Conservation (phyloP, 2,888 invertebrate species). For the Orthonevra nobilis region DNA sequence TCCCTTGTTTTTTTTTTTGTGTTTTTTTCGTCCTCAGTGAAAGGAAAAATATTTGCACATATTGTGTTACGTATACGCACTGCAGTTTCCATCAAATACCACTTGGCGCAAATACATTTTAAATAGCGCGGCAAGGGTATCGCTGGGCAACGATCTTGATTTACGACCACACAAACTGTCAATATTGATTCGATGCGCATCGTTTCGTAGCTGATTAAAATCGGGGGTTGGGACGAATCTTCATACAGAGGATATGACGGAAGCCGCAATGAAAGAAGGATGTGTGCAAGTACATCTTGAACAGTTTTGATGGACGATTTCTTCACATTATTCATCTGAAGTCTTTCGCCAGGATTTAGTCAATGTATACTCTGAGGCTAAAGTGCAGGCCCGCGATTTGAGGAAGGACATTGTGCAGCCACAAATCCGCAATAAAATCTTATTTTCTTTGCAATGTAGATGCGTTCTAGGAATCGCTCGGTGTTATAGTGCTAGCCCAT, state of each 20-base stretch:
- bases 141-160: constrained; percentile 49
- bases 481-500: background rate
- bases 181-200: constrained; percentile 38
- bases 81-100: constrained; percentile 48
- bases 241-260: background rate
- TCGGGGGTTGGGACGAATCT: constrained; percentile 1
- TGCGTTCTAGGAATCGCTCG: background rate
- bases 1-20: too few relatives aligned
- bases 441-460: background rate
- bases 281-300: background rate
- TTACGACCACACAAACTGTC: constrained; percentile 58
- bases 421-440: constrained; percentile 2
- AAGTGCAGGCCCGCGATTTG: background rate
- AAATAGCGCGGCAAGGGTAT: constrained; percentile 40
- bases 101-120: constrained; percentile 59
- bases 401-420: background rate
- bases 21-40: background rate
- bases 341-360: background rate
- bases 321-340: background rate
- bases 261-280: background rate
- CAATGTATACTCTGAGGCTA: background rate
- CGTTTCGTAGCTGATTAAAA: constrained; percentile 39
- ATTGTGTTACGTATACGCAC: constrained; percentile 41
- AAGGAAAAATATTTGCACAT: constrained; percentile 45
- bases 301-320: constrained; percentile 9